Evolutionary conservation across 2,888 invertebrate genomes (phyloP).

Genomic region (Callinectes sapidus): DNA sequence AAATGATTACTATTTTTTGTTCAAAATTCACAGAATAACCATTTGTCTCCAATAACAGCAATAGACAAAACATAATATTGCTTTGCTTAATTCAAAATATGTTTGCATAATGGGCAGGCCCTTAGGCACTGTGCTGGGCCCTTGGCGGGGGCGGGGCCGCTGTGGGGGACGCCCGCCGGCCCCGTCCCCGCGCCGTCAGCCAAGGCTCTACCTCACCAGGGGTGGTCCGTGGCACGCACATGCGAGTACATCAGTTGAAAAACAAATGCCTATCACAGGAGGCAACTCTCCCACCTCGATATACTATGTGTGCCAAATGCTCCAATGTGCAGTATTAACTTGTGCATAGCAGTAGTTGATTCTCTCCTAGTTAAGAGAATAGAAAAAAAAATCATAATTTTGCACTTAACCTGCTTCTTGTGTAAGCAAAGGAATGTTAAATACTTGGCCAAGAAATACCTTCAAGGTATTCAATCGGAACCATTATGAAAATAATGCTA

Average conservation of each 20-base stretch:
- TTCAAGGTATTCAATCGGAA: conserved; percentile 63
- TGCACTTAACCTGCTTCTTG: conserved; percentile 61
- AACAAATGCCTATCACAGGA: conserved; percentile 71
- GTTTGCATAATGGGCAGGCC: conserved; percentile 70
- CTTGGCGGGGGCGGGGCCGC: background rate
- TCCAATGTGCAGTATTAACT: conserved; percentile 70
- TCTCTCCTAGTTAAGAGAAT: conserved; percentile 49
- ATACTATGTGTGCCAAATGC: conserved; percentile 69
- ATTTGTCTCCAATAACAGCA: conserved; percentile 65
- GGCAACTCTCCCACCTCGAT: conserved; percentile 68
- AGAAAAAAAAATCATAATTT: conserved; percentile 54
- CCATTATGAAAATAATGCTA: conserved; percentile 68
- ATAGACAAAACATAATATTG: conserved; percentile 70
- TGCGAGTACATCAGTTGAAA: conserved; percentile 69
- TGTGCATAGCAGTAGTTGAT: conserved; percentile 67
- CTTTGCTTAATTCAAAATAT: conserved; percentile 70
- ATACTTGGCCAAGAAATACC: conserved; percentile 63
- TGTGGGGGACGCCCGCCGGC: background rate
- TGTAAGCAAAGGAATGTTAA: conserved; percentile 69
- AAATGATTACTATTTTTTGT: conserved; percentile 67
- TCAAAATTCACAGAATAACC: conserved; percentile 70
- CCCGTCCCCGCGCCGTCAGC: conserved; percentile 51
- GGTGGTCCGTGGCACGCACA: conserved; percentile 68
- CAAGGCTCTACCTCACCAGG: conserved; percentile 68
- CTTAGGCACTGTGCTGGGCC: conserved; percentile 58